These are phyloP conservation scores for Magallana angulata DNA, from an alignment of 1,140 invertebrate genomes.

Conservation along the genomic window DNA sequence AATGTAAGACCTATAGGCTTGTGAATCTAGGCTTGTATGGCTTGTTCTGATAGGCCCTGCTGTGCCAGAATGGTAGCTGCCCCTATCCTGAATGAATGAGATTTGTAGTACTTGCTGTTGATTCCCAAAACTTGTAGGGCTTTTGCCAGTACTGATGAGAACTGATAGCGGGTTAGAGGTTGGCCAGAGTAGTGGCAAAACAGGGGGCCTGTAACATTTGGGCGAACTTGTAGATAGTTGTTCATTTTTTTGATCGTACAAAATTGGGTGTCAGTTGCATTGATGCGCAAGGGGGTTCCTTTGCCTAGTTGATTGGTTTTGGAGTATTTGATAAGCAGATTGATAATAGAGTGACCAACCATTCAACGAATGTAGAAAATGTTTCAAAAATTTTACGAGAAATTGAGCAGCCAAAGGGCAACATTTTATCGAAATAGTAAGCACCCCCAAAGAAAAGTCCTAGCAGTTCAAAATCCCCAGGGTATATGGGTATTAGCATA, in stretches of 20 bases:
- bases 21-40: not conserved
- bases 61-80: conserved; percentile 10
- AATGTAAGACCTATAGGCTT: conserved; percentile 25
- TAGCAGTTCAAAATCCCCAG: conserved; percentile 39
- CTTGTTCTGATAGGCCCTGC: not conserved
- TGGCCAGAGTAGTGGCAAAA: conserved; percentile 39
- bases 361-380: not conserved
- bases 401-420: conserved; percentile 40
- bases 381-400: conserved; percentile 38
- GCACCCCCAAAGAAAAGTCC: conserved; percentile 28
- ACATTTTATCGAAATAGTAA: conserved; percentile 48
- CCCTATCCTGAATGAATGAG: conserved; percentile 51
- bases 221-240: conserved; percentile 19
- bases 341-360: not conserved
- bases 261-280: no score
- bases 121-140: conserved; percentile 31
- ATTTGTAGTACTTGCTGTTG: not conserved
- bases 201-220: conserved; percentile 17
- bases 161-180: conserved; percentile 30
- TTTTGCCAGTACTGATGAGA: conserved; percentile 22
- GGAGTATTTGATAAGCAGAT: no score
- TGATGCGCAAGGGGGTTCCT: no score
- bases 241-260: not conserved
- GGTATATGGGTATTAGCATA: conserved; percentile 19
- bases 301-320: no score